Evolutionary conservation across 2,113 vertebrate species (phyloP).

Genomic region (Herpailurus yagouaroundi): DNA sequence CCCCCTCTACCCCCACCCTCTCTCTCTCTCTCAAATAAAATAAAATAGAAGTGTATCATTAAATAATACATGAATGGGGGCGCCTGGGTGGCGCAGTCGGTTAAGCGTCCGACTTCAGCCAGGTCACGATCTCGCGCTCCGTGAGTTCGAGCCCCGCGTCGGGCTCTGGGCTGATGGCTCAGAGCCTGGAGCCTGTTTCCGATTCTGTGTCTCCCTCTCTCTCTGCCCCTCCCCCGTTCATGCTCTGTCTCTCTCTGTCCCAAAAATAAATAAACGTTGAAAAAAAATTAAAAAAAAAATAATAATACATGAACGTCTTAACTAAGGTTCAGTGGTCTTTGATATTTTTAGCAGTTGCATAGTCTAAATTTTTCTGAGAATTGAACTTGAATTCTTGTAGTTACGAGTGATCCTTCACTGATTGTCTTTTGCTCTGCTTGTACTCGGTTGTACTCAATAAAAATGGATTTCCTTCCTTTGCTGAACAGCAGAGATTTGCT

Average conservation of each 20-base stretch:
- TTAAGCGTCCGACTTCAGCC: too few species aligned
- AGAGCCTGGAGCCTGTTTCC: too few species aligned
- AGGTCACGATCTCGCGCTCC: too few species aligned
- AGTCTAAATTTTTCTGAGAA: background rate
- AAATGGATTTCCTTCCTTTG: background rate
- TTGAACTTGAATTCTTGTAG: background rate
- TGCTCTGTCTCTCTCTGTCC: too few species aligned
- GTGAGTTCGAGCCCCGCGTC: too few species aligned
- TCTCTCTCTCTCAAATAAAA: too few species aligned
- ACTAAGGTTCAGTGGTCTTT: background rate
- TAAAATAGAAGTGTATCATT: background rate
- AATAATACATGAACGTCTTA: background rate
- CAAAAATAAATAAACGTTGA: too few species aligned
- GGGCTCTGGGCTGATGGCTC: too few species aligned
- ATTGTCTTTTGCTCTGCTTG: background rate
- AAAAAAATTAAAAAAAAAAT: too few species aligned
- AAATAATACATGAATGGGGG: background rate
- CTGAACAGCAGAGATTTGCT: background rate
- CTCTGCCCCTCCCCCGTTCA: too few species aligned
- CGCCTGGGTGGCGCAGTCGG: too few species aligned
- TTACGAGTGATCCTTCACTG: background rate
- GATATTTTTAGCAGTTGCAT: background rate
- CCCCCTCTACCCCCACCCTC: fast-evolving
- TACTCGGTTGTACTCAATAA: background rate
- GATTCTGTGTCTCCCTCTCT: too few species aligned